Evolutionary conservation across 1,140 invertebrate genomes (phyloP).

Genomic region (Cryptotermes secundus): DNA sequence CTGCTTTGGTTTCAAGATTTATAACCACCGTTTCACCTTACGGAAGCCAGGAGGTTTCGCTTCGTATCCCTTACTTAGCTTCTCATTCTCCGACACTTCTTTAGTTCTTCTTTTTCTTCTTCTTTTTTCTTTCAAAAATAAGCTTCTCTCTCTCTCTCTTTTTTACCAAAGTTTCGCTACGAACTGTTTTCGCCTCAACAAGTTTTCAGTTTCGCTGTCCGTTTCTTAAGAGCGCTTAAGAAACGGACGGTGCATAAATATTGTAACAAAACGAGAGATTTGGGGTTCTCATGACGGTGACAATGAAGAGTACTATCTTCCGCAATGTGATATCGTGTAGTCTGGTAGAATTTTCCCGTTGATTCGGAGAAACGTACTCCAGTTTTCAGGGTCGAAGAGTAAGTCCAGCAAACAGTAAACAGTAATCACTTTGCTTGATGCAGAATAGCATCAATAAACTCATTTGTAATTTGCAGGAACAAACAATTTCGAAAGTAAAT

Average conservation of each 20-base stretch:
- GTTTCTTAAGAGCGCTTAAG: neutral
- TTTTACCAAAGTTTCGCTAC: neutral
- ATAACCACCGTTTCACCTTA: neutral
- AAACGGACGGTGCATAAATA: neutral
- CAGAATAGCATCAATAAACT: too few species aligned
- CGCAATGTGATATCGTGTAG: too few species aligned
- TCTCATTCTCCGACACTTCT: neutral
- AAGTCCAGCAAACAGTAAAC: too few species aligned
- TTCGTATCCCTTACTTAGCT: neutral
- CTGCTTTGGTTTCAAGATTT: neutral
- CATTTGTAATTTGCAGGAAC: too few species aligned
- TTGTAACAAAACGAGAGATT: too few species aligned
- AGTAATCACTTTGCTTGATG: too few species aligned
- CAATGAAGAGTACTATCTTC: too few species aligned
- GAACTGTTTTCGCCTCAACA: neutral
- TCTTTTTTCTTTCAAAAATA: neutral
- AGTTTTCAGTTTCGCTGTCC: neutral
- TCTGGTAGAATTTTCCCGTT: too few species aligned
- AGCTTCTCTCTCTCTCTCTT: neutral
- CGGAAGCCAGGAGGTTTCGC: neutral
- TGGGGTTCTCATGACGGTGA: too few species aligned
- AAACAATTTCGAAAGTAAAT: too few species aligned
- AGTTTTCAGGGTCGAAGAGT: too few species aligned
- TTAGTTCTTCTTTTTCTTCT: neutral
- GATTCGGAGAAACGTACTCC: too few species aligned